Conservation (phyloP, 2,797 vertebrate species). For the Borostomias antarcticus region DNA sequence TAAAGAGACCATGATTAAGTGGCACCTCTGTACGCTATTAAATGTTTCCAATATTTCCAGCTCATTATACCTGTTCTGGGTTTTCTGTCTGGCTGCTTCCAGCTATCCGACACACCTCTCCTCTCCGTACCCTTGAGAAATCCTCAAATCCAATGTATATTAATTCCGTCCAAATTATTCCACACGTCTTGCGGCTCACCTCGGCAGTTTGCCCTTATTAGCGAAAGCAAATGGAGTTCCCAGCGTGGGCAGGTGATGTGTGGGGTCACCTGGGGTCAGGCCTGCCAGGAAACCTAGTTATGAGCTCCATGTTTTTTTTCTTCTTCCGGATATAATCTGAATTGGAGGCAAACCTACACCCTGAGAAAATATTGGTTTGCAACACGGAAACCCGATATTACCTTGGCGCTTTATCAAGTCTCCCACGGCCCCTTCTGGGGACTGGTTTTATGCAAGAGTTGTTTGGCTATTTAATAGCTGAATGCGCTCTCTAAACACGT, state of each 20-base stretch:
- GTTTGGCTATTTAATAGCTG: constrained; percentile 22
- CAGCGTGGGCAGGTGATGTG: constrained; percentile 49
- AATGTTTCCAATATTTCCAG: constrained; percentile 59
- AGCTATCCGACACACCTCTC: constrained; percentile 27
- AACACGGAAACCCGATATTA: constrained; percentile 38
- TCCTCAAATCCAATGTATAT: constrained; percentile 67
- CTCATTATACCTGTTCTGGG: constrained; percentile 40
- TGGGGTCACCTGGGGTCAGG: constrained; percentile 51
- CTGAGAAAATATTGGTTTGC: constrained; percentile 53
- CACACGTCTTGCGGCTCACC: constrained; percentile 58
- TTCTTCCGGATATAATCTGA: constrained; percentile 36
- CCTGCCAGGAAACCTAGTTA: constrained; percentile 40
- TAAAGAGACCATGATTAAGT: constrained; percentile 44
- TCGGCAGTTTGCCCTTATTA: constrained; percentile 70
- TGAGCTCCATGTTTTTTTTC: constrained; percentile 22
- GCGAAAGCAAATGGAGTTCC: constrained; percentile 60
- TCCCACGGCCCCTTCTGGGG: not conserved
- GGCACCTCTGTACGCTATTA: constrained; percentile 48
- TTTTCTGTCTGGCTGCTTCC: constrained; percentile 29
- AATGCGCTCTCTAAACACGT: constrained; percentile 18
- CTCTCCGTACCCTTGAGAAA: constrained; percentile 60
- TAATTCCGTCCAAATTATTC: constrained; percentile 66
- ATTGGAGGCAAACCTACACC: constrained; percentile 45
- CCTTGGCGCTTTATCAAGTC: constrained; percentile 35
- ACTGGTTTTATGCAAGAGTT: not conserved